Percentiles rank a stretch among this genome's conserved stretches.
These are phyloP conservation scores for Sarcophaga subvicina DNA, from an alignment of 2,888 invertebrate genomes.

Conservation along the genomic window DNA sequence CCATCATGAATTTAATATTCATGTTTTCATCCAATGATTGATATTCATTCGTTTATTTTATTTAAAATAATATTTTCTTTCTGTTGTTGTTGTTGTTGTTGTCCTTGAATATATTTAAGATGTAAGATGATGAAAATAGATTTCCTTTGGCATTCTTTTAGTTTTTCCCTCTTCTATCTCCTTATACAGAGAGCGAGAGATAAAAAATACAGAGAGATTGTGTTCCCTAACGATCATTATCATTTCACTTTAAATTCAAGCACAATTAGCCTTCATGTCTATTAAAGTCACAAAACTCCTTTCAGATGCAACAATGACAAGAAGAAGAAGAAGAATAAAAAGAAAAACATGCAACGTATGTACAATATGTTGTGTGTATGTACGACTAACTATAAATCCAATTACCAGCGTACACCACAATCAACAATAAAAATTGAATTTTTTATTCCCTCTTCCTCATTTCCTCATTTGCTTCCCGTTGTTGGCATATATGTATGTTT, in stretches of 20 bases:
- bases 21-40: too few species aligned
- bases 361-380: neutral
- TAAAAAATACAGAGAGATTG: neutral
- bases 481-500: neutral
- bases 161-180: neutral
- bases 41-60: too few species aligned
- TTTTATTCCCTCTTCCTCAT: neutral
- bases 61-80: too few species aligned
- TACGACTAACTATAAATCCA: constrained; percentile 28
- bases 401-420: constrained; percentile 38
- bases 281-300: constrained; percentile 21
- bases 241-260: neutral
- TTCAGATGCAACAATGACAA: constrained; percentile 4
- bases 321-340: neutral
- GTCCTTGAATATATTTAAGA: too few species aligned
- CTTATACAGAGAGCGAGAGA: neutral
- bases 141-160: too few species aligned
- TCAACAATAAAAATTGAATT: constrained; percentile 36
- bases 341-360: neutral
- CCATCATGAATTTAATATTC: too few species aligned
- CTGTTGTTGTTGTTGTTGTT: too few species aligned
- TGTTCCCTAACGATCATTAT: neutral
- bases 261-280: constrained; percentile 20
- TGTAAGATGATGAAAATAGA: too few species aligned
- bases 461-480: neutral